Base-by-base conservation (phyloP, 2,888 invertebrate genomes). In the Celastrina argiolus region DNA sequence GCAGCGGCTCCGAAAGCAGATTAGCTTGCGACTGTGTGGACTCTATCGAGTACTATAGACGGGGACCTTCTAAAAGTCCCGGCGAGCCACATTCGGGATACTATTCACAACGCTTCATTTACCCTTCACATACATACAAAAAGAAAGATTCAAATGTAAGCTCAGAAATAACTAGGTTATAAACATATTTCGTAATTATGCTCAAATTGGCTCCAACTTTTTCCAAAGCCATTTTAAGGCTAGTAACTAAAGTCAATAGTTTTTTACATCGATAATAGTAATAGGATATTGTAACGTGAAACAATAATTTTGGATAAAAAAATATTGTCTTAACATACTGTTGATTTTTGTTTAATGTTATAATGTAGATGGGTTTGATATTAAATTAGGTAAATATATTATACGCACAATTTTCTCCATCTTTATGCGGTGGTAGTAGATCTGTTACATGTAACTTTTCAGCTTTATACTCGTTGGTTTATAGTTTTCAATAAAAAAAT, bases 1-100 rank as follows among this genome's bases (percentile, higher is more conserved):
- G 92, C 70, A 92, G 92, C 63, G 91, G 94, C 0, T 92, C 94
- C 0, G 95, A 96, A 75, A 94, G 94, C 2, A 94, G 94, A 75
- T 80, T 94, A 6, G 94, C 94, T 66, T 96, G 95, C 79, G 96
- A 96, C 69, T 96, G 95, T 76, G 88, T 93, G 14, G 95, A 91
- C 59, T 75, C 84, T 1, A 75, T 82, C 1, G 88, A 88, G 65
- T 89, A 88, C 70, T 89, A 89, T 69, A 83, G 89, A 26, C 78
- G 86, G 68, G 84, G 77, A 65, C 74, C 78, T 31, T 75, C 74
- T 56, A 87, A 88, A 69, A 88, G 83, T 67, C 81, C 88, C 0
- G 84, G 77, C 6, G 88, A 89, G 6, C 69, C 80, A 1, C 85
- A 87, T 66, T 75, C 83, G 1, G 80, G 81, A 4, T 91, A 90